Percentiles rank a stretch among this genome's conserved stretches.
phyloP scores from a whole-genome alignment of 2,797 vertebrate genomes.

The Notoglanidium macrostoma region DNA sequence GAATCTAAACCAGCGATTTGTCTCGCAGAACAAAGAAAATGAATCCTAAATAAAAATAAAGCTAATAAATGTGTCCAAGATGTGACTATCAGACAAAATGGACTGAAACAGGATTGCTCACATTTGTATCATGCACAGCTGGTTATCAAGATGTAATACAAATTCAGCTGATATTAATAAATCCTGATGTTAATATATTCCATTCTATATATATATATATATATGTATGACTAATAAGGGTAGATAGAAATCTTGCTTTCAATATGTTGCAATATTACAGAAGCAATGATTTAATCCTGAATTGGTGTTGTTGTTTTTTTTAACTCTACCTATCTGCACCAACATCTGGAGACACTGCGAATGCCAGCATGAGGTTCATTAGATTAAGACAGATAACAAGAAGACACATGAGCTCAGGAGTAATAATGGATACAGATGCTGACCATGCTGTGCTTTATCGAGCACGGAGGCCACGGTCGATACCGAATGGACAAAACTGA shows the following conservation, averaged over 20 bases:
- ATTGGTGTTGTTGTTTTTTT: not conserved
- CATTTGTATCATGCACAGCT: not conserved
- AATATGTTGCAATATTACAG: not conserved
- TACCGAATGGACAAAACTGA: constrained; percentile 33
- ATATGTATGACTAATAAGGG: not conserved
- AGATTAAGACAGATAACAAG: constrained; percentile 55
- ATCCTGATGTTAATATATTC: not conserved
- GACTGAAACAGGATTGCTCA: not conserved
- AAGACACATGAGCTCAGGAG: constrained; percentile 31
- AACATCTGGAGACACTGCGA: constrained; percentile 45
- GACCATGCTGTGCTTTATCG: constrained; percentile 40
- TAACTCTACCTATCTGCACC: constrained; percentile 16
- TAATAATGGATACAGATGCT: constrained; percentile 47
- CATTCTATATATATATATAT: too few species aligned
- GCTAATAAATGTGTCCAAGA: not conserved
- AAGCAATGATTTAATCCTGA: not conserved
- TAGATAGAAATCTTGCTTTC: not conserved
- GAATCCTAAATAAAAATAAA: not conserved
- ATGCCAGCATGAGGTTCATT: constrained; percentile 47
- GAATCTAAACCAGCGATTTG: not conserved
- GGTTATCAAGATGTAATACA: not conserved
- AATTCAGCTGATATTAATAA: not conserved
- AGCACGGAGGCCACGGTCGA: constrained; percentile 16
- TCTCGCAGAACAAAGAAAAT: not conserved
- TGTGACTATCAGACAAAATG: not conserved